Conservation (phyloP, 2,797 vertebrate genomes). For the Brotogeris chrysoptera region DNA sequence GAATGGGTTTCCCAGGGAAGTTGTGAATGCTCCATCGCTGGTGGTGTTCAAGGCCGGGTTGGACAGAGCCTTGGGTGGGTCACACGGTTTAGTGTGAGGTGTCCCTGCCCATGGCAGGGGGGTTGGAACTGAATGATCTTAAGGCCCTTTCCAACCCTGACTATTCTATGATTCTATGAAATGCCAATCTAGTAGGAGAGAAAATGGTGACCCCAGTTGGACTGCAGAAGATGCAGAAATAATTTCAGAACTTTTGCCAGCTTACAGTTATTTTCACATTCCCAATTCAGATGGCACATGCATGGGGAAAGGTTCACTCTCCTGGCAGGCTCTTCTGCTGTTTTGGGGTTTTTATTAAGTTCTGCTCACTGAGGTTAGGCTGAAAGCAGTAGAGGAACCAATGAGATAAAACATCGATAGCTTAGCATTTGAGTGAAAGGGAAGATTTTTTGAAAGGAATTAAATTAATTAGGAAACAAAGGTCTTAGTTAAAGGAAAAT, state of each 20-base stretch:
- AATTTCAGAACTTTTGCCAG: background rate
- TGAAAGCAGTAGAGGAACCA: background rate
- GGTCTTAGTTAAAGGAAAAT: background rate
- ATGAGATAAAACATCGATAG: background rate
- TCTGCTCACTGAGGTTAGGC: background rate
- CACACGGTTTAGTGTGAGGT: too few relatives aligned
- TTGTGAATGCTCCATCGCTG: too few relatives aligned
- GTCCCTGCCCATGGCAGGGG: too few relatives aligned
- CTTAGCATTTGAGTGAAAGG: background rate
- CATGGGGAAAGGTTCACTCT: background rate
- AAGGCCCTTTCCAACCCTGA: too few relatives aligned
- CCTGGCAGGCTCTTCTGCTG: background rate
- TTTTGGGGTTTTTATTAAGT: background rate
- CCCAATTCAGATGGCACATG: background rate
- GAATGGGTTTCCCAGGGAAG: too few relatives aligned
- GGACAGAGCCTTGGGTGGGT: too few relatives aligned
- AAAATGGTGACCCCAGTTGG: background rate
- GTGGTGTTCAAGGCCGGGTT: too few relatives aligned
- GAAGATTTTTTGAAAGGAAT: background rate
- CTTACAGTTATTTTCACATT: background rate
- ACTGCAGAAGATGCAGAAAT: background rate
- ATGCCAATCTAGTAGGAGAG: background rate
- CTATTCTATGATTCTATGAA: background rate
- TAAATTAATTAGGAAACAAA: background rate
- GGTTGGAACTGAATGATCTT: too few relatives aligned